phyloP scores from a whole-genome alignment of 2,113 vertebrate genomes.

The Atractosteus spatula region DNA sequence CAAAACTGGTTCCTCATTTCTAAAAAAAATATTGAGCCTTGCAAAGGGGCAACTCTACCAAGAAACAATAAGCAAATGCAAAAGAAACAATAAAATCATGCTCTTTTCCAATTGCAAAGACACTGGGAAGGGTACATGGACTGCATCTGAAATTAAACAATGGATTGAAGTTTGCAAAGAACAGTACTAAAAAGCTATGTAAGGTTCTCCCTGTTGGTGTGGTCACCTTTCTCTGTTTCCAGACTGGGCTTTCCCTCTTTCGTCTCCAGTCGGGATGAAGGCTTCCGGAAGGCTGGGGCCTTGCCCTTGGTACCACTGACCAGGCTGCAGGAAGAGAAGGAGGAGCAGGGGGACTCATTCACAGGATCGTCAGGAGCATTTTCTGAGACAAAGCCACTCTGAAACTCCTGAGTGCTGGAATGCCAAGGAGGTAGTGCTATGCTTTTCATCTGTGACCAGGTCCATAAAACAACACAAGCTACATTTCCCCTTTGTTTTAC shows the following conservation, averaged over 20 bases:
- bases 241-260: constrained; percentile 56
- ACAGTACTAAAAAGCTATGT: no score
- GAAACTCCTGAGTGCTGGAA: constrained; percentile 58
- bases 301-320: constrained; percentile 54
- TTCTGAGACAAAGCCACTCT: constrained; percentile 45
- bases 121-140: no score
- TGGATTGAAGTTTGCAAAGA: no score
- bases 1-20: no score
- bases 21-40: no score
- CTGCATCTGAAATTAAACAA: no score
- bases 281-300: constrained; percentile 54
- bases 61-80: no score
- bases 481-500: no score
- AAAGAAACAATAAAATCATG: no score
- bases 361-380: constrained; percentile 47
- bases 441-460: neutral
- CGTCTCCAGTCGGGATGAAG: constrained; percentile 63
- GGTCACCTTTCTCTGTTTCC: constrained; percentile 33
- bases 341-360: constrained; percentile 49
- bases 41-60: no score
- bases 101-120: no score
- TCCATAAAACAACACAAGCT: neutral
- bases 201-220: constrained; percentile 13
- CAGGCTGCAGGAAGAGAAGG: constrained; percentile 52
- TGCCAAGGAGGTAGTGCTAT: neutral